Evolutionary conservation across 2,113 vertebrate genomes (phyloP).

Genomic region (Okapia johnstoni): DNA sequence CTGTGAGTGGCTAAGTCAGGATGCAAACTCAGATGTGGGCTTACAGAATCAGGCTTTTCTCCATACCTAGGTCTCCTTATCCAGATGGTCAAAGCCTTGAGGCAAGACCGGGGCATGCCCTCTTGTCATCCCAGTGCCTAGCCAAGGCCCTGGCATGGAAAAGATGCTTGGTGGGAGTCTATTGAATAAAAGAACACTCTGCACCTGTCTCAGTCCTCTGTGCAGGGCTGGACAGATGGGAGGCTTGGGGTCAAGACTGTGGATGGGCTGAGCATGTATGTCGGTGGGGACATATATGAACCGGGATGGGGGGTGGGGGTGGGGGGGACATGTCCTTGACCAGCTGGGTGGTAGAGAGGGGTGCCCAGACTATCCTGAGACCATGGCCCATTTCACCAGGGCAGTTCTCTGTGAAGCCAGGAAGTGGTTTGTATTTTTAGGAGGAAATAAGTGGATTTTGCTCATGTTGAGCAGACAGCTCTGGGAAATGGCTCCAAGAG

Average conservation of each 20-base stretch:
- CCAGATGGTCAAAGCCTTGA: background rate
- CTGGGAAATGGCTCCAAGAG: conserved; percentile 56
- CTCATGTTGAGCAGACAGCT: conserved; percentile 49
- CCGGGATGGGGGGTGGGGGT: background rate
- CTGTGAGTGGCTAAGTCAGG: background rate
- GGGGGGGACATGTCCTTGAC: background rate
- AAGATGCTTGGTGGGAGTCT: background rate
- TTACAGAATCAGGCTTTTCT: background rate
- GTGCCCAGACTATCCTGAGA: background rate
- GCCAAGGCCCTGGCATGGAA: background rate
- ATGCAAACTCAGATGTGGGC: background rate
- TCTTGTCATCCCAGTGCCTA: background rate
- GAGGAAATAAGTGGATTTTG: conserved; percentile 70
- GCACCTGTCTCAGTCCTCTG: background rate
- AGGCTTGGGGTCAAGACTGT: background rate
- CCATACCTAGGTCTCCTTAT: background rate
- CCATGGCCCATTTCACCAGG: conserved; percentile 23
- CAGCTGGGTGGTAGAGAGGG: background rate
- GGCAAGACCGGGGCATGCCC: background rate
- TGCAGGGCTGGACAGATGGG: background rate
- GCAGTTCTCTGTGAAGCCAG: conserved; percentile 38
- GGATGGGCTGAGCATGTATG: background rate
- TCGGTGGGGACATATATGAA: too few species aligned
- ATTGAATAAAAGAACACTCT: background rate
- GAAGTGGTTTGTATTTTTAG: conserved; percentile 68